Evolutionary conservation across 23 tunicate species (phyloP), one percentile per base, ranked within the genome.

Genomic region (Styela clava): DNA sequence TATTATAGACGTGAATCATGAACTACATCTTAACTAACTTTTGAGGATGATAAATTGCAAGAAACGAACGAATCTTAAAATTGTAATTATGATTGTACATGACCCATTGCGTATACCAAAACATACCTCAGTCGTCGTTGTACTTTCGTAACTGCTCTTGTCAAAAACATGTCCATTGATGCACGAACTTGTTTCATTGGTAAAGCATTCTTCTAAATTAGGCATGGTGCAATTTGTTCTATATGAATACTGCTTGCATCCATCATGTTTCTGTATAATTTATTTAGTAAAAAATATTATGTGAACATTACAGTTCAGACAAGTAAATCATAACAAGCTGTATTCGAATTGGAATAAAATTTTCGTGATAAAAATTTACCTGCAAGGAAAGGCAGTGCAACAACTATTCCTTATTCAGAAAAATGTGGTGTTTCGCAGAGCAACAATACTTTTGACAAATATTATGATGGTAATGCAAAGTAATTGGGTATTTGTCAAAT

Each of bases 51-150:
- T n/a, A n/a, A n/a, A n/a, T n/a, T n/a, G n/a, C n/a, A n/a, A n/a
- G n/a, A n/a, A n/a, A n/a, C n/a, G n/a, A n/a, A n/a, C 9, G 76
- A 79, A 79, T 28, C 27, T 22, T 79, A 16, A 5, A 24, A 35
- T 21, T 12, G 34, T 68, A 61, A 61, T 61, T 19, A 61, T 18
- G 64, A 18, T 21, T 18, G 20, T n/a, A n/a, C n/a, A n/a, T 61
- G 21, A 19, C 19, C 19, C 26, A 12, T 78, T 18, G 9, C 26
- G 29, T 63, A 22, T n/a, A 63, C 28, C 21, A 63, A 16, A n/a
- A 25, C 91, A 21, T 25, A 89, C 95, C 83, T 89, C 95, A 16
- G 89, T 89, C 12, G 87, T 87, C 2, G 81, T 74, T 1, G 88
- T 85, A 74, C 37, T 77, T 23, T 62, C 85, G 64, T 89, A 89